These are phyloP conservation scores for Stenolophus ochropezus DNA, from an alignment of 2,888 invertebrate genomes.

Conservation along the genomic window DNA sequence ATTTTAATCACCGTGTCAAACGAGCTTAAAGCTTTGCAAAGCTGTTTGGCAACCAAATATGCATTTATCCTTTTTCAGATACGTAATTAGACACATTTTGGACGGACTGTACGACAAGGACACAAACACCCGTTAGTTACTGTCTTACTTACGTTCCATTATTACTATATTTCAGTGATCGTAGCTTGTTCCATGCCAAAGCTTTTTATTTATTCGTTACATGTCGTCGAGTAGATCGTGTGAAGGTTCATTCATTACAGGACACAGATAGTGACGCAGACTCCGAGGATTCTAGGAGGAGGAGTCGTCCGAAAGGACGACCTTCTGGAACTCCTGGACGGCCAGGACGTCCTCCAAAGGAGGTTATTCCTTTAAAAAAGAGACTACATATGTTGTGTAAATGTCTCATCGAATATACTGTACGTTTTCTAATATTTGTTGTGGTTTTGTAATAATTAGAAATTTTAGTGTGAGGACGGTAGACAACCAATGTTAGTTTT, in stretches of 20 bases:
- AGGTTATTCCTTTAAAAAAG: conserved; percentile 81
- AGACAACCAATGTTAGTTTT: conserved; percentile 93
- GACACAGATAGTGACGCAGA: conserved; percentile 75
- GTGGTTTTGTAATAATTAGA: conserved; percentile 44
- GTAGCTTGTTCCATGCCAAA: background rate
- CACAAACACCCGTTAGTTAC: too few relatives aligned
- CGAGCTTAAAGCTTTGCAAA: too few relatives aligned
- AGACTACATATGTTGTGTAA: conserved; percentile 88
- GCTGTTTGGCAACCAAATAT: too few relatives aligned
- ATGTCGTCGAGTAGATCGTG: background rate
- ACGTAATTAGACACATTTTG: too few relatives aligned
- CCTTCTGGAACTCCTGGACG: conserved; percentile 64
- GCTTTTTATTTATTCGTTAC: background rate
- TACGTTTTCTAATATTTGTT: conserved; percentile 68
- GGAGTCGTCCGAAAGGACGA: conserved; percentile 69
- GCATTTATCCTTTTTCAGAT: too few relatives aligned
- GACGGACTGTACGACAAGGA: too few relatives aligned
- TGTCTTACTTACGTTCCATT: too few relatives aligned
- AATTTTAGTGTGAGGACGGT: conserved; percentile 81
- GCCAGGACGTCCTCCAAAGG: conserved; percentile 70
- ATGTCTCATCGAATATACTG: conserved; percentile 80
- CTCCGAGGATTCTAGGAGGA: conserved; percentile 69
- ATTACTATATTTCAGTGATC: too few relatives aligned
- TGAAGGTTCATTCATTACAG: conserved; percentile 66
- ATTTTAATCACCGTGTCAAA: too few relatives aligned